Conservation (phyloP, 2,797 vertebrate genomes). For the Pipistrellus nathusii region DNA sequence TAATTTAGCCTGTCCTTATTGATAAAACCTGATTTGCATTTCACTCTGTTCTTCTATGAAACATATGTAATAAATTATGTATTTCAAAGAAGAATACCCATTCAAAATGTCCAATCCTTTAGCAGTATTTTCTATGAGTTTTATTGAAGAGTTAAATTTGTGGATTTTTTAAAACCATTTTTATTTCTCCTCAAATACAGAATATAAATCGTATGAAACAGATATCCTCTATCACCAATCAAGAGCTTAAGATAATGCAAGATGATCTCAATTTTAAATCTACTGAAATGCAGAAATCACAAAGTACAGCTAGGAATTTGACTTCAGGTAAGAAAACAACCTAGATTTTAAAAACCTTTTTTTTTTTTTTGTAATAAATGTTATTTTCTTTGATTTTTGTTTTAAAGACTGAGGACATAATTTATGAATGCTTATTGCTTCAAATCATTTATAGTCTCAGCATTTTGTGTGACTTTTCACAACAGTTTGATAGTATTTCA, state of each 20-base stretch:
- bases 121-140: conserved; percentile 48
- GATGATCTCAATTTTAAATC: conserved; percentile 97
- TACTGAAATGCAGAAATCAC: conserved; percentile 96
- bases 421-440: conserved; percentile 1
- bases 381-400: conserved; percentile 15
- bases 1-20: conserved; percentile 23
- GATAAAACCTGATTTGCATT: conserved; percentile 43
- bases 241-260: conserved; percentile 96
- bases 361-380: conserved; percentile 23
- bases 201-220: conserved; percentile 93
- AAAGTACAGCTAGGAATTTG: conserved; percentile 94
- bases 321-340: conserved; percentile 88
- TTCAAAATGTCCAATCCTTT: conserved; percentile 33
- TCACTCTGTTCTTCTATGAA: conserved; percentile 22
- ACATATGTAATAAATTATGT: conserved; percentile 10
- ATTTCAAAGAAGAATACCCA: conserved; percentile 19
- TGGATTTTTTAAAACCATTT: conserved; percentile 49
- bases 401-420: conserved; percentile 29
- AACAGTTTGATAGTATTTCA: background rate
- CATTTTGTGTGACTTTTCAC: conserved; percentile 40
- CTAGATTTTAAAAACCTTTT: background rate
- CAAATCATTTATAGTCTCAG: background rate
- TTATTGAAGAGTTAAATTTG: conserved; percentile 12
- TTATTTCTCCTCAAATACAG: conserved; percentile 85
- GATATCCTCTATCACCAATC: conserved; percentile 94